These are phyloP conservation scores for Microcebus ravelobensis DNA, from an alignment of 2,113 vertebrate genomes.

Conservation along the genomic window DNA sequence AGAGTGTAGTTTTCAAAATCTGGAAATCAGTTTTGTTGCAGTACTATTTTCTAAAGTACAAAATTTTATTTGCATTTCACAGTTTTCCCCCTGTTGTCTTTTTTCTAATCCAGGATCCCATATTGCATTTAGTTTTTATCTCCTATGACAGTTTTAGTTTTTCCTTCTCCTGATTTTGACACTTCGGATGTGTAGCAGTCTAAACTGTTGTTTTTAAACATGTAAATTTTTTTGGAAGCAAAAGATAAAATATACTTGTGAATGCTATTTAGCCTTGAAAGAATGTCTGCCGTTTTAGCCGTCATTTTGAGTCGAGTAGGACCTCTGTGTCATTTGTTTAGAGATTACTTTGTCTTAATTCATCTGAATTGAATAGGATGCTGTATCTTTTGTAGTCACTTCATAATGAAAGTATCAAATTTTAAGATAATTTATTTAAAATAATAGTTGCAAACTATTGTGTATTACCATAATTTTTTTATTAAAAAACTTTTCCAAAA, in stretches of 20 bases:
- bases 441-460: background rate
- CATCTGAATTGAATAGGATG: background rate
- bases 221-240: background rate
- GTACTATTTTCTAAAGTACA: background rate
- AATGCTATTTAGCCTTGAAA: background rate
- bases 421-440: background rate
- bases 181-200: background rate
- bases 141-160: background rate
- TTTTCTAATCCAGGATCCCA: background rate
- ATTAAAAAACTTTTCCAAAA: background rate
- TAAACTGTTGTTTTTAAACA: background rate
- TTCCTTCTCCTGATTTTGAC: background rate
- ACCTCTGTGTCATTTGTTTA: background rate
- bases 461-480: background rate
- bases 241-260: background rate
- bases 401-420: slow-evolving; percentile 13
- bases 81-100: background rate
- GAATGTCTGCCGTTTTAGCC: background rate
- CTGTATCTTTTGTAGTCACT: background rate
- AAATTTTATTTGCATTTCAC: background rate
- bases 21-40: background rate
- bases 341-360: background rate
- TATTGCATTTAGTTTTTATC: background rate
- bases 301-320: background rate
- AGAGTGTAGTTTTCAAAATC: background rate